Evolutionary conservation across 2,888 invertebrate genomes (phyloP), one percentile per base, ranked within the genome.

Genomic region (Tethea ocularis): DNA sequence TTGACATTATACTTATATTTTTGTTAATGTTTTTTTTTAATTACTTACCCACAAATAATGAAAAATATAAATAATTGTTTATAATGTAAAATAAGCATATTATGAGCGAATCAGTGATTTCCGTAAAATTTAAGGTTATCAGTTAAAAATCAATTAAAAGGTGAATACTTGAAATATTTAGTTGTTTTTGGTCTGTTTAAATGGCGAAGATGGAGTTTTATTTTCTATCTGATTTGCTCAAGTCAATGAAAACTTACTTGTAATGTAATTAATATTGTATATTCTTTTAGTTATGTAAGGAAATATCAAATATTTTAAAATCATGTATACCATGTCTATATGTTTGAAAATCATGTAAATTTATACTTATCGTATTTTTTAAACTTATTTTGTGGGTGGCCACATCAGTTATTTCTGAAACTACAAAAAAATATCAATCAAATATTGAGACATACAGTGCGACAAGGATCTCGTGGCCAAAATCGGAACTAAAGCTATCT

Each of bases 11-110:
- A 22, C 2, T 20, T 51, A 55, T 63, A 61, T 23, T 59, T 66
- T 63, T 71, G 59, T 57, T 51, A 33, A 59, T 51, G 38, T 53
- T 57, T 63, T 36, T 55, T 57, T 57, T 53, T 61, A 72, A n/a
- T n/a, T n/a, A n/a, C n/a, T 58, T 57, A 64, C 67, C 61, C 23
- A 65, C 54, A 61, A 53, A 57, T 53, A 56, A 56, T 60, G 52
- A 60, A 56, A 60, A 26, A 24, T 36, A 36, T 36, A 36, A 36
- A 36, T 36, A 38, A 15, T 38, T 2, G 13, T 33, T 13, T 33
- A 3, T 33, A 29, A 24, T 8, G 29, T 29, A 29, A 10, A n/a
- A 38, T n/a, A 38, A 5, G 3, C n/a, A 5, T 6, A 15, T 36
- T 36, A 13, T n/a, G 15, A n/a, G 38, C n/a, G 38, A 38, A 38